A percentile compares a stretch with the other conserved stretches of the same genome.
Evolutionary conservation across 2,888 invertebrate species (phyloP).

Genomic region (Coremacera marginata): DNA sequence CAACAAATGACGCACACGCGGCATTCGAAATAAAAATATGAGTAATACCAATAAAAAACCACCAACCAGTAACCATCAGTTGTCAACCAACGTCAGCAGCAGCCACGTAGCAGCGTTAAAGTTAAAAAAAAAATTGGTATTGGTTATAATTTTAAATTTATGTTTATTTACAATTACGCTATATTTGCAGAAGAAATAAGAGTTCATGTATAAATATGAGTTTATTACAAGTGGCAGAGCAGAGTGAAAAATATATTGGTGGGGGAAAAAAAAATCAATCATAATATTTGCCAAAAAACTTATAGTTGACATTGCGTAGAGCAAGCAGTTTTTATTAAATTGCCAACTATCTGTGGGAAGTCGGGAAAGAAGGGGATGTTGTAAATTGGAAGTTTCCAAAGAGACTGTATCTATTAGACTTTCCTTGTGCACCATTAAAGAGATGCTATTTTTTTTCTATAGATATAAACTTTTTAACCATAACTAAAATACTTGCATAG

Average conservation of each 20-base stretch:
- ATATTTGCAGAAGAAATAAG: constrained; percentile 30
- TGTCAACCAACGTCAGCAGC: constrained; percentile 16
- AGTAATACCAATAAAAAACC: constrained; percentile 27
- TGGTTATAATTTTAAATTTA: constrained; percentile 59
- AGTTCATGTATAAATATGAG: constrained; percentile 6
- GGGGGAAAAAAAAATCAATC: background rate
- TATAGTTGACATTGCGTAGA: constrained; percentile 37
- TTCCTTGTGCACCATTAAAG: too few species aligned
- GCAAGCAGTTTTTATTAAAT: too few species aligned
- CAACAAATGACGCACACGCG: constrained; percentile 29
- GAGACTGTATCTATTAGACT: too few species aligned
- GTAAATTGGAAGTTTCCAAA: too few species aligned
- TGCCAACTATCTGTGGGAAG: too few species aligned
- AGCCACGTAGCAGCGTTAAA: constrained; percentile 32
- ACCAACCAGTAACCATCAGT: background rate
- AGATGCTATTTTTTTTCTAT: too few species aligned
- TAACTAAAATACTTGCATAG: too few species aligned
- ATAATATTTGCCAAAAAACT: constrained; percentile 33
- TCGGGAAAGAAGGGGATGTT: too few species aligned
- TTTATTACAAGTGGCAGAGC: background rate
- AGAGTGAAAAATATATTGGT: constrained; percentile 26
- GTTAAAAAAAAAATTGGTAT: constrained; percentile 25
- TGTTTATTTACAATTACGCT: constrained; percentile 62
- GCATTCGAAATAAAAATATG: constrained; percentile 28
- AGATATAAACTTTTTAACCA: too few species aligned